Percentiles rank a stretch among this genome's conserved stretches.
Conservation (phyloP, 2,797 vertebrate genomes). For the Chiloscyllium punctatum region DNA sequence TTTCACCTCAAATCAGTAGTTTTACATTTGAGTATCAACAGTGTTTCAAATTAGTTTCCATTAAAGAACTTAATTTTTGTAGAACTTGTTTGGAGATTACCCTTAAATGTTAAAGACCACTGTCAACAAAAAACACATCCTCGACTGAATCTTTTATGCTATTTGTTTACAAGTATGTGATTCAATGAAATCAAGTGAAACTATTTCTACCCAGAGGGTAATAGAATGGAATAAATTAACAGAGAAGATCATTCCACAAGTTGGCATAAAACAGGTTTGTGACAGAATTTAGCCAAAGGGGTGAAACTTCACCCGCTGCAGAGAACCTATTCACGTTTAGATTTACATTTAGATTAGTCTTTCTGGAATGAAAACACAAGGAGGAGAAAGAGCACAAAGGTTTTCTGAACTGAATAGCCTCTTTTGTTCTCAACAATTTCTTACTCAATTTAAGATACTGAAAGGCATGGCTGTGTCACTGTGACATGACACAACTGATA, state of each 20-base stretch:
- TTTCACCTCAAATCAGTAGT: neutral
- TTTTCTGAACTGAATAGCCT: neutral
- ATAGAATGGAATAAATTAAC: neutral
- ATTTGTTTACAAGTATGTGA: neutral
- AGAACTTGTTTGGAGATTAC: neutral
- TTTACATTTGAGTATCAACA: neutral
- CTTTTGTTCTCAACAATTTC: neutral
- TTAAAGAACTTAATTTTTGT: neutral
- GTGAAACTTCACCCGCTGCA: neutral
- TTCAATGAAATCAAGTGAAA: slow-evolving; percentile 9
- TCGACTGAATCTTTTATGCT: neutral
- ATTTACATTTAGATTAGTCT: slow-evolving; percentile 16
- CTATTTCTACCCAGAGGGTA: neutral
- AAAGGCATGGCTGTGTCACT: neutral
- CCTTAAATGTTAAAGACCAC: neutral
- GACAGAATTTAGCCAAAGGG: neutral
- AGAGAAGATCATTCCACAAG: neutral
- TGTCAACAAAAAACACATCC: neutral
- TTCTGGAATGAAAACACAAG: neutral
- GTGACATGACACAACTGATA: neutral
- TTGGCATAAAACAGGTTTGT: neutral
- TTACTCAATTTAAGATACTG: neutral
- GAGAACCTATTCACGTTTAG: neutral
- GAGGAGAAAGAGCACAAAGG: neutral
- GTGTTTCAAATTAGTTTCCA: neutral